Evolutionary conservation across 2,888 invertebrate genomes (phyloP), one percentile per base, ranked within the genome.

Genomic region (Trichacis sp.): DNA sequence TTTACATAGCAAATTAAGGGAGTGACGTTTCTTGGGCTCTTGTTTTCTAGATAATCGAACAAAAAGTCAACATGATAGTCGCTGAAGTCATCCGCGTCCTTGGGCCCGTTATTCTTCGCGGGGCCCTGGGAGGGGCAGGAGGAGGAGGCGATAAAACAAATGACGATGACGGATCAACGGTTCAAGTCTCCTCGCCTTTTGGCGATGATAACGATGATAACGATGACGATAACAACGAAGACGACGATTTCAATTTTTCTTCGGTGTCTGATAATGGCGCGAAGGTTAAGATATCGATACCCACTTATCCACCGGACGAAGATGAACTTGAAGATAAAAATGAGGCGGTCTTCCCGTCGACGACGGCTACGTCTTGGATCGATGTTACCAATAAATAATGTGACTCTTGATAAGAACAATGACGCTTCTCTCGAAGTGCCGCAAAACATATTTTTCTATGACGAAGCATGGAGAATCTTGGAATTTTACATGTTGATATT

Each of bases 21-120:
- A n/a, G n/a, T n/a, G n/a, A n/a, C n/a, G n/a, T n/a, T 33, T 42
- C 43, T 8, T 40, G 40, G 40, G 15, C 64, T 69, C 59, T 75
- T 75, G 72, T 80, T 83, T 83, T 85, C 74, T 87, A 89, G 92
- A 90, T 92, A 81, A 87, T 93, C 86, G 92, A 92, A 87, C 88
- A 89, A 85, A 91, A 91, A 84, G 90, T 93, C 84, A 92, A 92
- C 87, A 88, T 89, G 85, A 88, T 93, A 81, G 90, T 90, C 70
- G 88, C 90, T 82, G 87, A 89, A 84, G 85, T 94, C 78, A 89
- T 94, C 85, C 89, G 92, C 78, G 88, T 91, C 67, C 88, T 94
- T 79, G 94, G 94, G 47, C 91, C 94, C 38, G 87, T 90, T 63
- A 86, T 94, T 72, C 87, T 93, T 69, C 87, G 89, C 69, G 87